These are phyloP conservation scores for Luperina testacea DNA, from an alignment of 2,888 invertebrate species.

Conservation along the genomic window DNA sequence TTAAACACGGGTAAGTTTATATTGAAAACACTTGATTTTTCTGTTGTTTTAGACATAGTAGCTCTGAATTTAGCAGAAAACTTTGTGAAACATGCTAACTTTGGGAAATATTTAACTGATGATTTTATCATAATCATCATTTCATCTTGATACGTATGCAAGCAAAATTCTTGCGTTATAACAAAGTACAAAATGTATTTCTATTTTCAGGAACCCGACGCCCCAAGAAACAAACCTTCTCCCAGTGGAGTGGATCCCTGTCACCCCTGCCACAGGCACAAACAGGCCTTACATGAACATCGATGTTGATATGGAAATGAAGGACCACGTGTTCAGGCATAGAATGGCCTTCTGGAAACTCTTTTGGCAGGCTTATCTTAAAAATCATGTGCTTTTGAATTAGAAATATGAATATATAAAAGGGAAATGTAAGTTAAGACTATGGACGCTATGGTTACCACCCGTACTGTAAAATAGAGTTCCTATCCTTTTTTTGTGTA, in stretches of 20 bases:
- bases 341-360: slow-evolving; percentile 78
- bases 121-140: not conserved
- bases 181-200: not conserved
- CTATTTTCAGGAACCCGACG: slow-evolving; percentile 76
- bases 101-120: not conserved
- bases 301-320: slow-evolving; percentile 65
- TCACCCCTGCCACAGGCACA: slow-evolving; percentile 59
- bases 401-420: not conserved
- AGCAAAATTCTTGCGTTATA: not conserved
- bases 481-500: not conserved
- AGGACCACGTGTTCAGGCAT: slow-evolving; percentile 66
- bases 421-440: not conserved
- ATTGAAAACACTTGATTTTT: not conserved
- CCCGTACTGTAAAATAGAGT: not conserved
- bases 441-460: not conserved
- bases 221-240: slow-evolving; percentile 68
- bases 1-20: slow-evolving; percentile 74
- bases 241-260: slow-evolving; percentile 74
- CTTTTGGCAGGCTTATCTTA: slow-evolving; percentile 68
- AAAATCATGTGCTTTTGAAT: slow-evolving; percentile 56
- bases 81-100: not conserved
- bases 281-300: slow-evolving; percentile 74
- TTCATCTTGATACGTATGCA: not conserved
- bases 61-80: not conserved
- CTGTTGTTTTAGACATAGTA: not conserved